Conservation (phyloP, 2,797 vertebrate genomes). For the Apogon hyalosoma region DNA sequence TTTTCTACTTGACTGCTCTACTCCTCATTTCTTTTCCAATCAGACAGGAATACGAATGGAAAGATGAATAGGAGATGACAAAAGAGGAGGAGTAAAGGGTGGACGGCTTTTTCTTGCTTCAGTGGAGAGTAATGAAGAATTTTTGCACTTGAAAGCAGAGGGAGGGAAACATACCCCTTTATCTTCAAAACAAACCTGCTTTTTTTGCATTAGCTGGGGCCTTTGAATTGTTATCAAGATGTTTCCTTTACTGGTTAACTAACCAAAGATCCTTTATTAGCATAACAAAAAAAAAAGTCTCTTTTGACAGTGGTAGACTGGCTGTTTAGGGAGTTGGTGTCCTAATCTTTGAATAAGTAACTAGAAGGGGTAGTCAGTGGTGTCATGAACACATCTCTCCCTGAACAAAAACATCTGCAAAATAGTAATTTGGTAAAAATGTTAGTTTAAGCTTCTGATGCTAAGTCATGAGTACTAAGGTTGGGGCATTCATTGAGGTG, state of each 20-base stretch:
- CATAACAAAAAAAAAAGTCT: slow-evolving; percentile 18
- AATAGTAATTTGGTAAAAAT: too few relatives aligned
- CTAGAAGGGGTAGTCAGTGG: not conserved
- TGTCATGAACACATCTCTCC: not conserved
- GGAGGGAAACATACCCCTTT: slow-evolving; percentile 52
- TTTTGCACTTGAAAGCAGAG: slow-evolving; percentile 70
- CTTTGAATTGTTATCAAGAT: slow-evolving; percentile 28
- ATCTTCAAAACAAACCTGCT: slow-evolving; percentile 43
- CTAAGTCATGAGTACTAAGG: too few relatives aligned
- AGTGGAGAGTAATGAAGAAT: slow-evolving; percentile 69
- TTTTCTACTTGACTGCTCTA: slow-evolving; percentile 67
- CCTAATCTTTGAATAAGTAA: not conserved
- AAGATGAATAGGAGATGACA: slow-evolving; percentile 67
- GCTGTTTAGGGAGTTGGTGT: not conserved
- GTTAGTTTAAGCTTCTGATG: too few relatives aligned
- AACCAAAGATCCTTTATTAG: slow-evolving; percentile 16
- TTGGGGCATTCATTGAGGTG: too few relatives aligned
- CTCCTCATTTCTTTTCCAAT: slow-evolving; percentile 64
- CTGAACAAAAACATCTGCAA: too few relatives aligned
- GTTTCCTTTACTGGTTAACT: slow-evolving; percentile 20
- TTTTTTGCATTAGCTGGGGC: slow-evolving; percentile 19
- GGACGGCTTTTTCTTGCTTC: slow-evolving; percentile 71
- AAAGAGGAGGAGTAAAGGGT: slow-evolving; percentile 65
- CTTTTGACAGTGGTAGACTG: not conserved
- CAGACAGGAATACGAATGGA: slow-evolving; percentile 57